Evolutionary conservation across 2,888 invertebrate species (phyloP), one percentile per base, ranked within the genome.

Genomic region (Drosophila diplacantha): DNA sequence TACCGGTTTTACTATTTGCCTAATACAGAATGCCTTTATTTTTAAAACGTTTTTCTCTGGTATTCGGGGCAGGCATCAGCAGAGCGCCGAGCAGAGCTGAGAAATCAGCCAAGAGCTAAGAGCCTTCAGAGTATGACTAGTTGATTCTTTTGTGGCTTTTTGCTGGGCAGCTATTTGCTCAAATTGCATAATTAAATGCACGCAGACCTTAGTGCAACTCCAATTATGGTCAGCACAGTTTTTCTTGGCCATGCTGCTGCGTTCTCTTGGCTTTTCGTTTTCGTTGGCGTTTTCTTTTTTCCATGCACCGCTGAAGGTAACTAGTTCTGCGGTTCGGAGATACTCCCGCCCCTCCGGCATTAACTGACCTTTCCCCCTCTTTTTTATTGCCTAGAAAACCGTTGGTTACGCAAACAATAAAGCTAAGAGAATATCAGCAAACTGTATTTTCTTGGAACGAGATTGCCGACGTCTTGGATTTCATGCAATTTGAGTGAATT

Each of bases 111-210:
- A 70, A 76, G 74, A 80, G 68, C 62, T 22, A 26, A 43, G 47
- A 58, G 46, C 51, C 59, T 47, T 52, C 18, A 38, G 35, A 37
- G 43, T 58, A 29, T 37, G 38, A 53, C 26, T 31, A 20, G 61
- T 44, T 58, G 34, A 31, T 39, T 46, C 39, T 62, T 38, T 64
- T 61, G n/a, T 47, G 39, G 44, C n/a, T 47, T 41, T 24, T 41
- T 43, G 51, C 53, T 62, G 39, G 64, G 66, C 59, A 53, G 58
- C 65, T 69, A 81, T 74, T 83, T 78, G 83, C 83, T 77, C 75
- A 83, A 82, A 83, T 81, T 79, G 79, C 79, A 81, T 75, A 79
- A 79, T 79, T 79, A 81, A 83, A 73, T 75, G 83, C 83, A 83
- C 81, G 79, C 83, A 83, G 75, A 83, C 78, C 81, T 79, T 69